Percentiles rank a stretch among this genome's conserved stretches.
phyloP scores from a whole-genome alignment of 1,140 invertebrate species.

The Drosophila aff. region DNA sequence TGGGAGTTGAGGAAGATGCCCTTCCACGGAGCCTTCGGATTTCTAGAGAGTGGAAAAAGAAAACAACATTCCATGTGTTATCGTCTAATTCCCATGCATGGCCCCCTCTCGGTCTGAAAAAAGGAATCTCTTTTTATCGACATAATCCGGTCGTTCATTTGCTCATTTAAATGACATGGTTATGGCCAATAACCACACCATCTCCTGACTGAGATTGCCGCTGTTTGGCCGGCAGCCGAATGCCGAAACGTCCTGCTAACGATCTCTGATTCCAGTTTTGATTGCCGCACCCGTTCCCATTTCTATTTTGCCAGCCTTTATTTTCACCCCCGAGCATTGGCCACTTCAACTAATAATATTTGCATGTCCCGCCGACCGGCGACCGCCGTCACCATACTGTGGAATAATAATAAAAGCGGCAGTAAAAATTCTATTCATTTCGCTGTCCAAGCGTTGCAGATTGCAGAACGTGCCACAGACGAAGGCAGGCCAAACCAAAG shows the following conservation, averaged over 20 bases:
- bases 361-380: conserved; percentile 51
- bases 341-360: conserved; percentile 77
- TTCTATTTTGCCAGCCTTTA: conserved; percentile 32
- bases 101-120: not conserved
- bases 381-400: conserved; percentile 11
- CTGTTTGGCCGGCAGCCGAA: conserved; percentile 9
- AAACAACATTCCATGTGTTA: conserved; percentile 24
- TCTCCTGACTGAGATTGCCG: conserved; percentile 7
- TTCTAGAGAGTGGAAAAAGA: conserved; percentile 86
- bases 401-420: conserved; percentile 76
- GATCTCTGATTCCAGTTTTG: conserved; percentile 72
- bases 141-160: conserved; percentile 53
- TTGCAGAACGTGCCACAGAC: conserved; percentile 70
- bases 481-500: conserved; percentile 30
- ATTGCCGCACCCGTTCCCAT: conserved; percentile 54
- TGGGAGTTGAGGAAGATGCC: conserved; percentile 87
- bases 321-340: conserved; percentile 30
- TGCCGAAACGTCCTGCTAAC: conserved; percentile 63
- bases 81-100: conserved; percentile 16
- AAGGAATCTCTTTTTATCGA: conserved; percentile 43
- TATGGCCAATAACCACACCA: conserved; percentile 41
- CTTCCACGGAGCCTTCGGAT: conserved; percentile 90
- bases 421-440: conserved; percentile 84
- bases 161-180: conserved; percentile 58
- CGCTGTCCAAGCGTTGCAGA: conserved; percentile 78